Base-by-base conservation (phyloP, 1,140 invertebrate genomes). In the Pectinophora gossypiella region DNA sequence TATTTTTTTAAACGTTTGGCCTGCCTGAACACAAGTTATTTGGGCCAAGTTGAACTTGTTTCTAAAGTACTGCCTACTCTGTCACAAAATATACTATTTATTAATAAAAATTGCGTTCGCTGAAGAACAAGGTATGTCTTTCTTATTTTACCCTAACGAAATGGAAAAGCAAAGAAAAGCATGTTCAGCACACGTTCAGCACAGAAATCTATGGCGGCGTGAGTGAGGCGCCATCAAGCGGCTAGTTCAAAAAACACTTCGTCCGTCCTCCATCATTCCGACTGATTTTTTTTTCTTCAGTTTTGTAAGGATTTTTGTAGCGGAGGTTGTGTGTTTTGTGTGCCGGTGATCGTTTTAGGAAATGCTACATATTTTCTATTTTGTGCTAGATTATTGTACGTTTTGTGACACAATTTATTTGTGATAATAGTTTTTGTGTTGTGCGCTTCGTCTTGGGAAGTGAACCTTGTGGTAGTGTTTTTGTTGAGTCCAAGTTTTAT, bases 221-320 rank as follows among this genome's bases (percentile, higher is more conserved):
- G n/a, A n/a, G n/a, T n/a, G 6, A 12, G 6, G 27, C 7, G 27
- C 27, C 27, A 32, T 32, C 27, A 12, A 32, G 27, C 27, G 27
- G 27, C n/a, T 9, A 3, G 6, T 7, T 9, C 9, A 1, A 32
- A 3, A 32, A 32, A 12, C n/a, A 12, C 7, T n/a, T 32, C 27
- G 27, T 32, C 27, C 27, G 7, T n/a, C n/a, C 9, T 12, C 27
- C 9, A 12, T n/a, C n/a, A 32, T 32, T 32, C 27, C 27, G n/a
- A n/a, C n/a, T 32, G 9, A 9, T 32, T 32, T 32, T 32, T 52
- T 67, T 52, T 67, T 59, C 66, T 74, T 77, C 74, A 86, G 83
- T 86, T 86, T 81, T 73, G 51, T 76, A 75, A 72, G 71, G 73
- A 72, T 72, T 81, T 76, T 76, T 75, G 64, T 59, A 49, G 59